Evolutionary conservation across 2,888 invertebrate species (phyloP).

Genomic region (Neoaliturus tenellus): DNA sequence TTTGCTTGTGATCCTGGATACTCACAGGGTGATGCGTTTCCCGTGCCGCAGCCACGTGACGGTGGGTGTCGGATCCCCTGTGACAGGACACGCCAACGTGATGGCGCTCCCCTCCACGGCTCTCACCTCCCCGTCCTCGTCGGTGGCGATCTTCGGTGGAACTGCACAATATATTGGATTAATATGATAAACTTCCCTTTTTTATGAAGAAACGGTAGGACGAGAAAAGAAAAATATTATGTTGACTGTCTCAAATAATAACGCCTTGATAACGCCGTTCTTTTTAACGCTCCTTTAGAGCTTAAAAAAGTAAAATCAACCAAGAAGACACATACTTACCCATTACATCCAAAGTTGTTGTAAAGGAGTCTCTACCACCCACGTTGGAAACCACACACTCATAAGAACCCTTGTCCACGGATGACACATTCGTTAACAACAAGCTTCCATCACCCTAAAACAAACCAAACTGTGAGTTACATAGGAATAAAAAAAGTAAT

Average conservation of each 20-base stretch:
- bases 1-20: no score
- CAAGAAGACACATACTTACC: no score
- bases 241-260: no score
- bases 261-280: no score
- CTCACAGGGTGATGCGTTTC: conserved; percentile 27
- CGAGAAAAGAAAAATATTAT: no score
- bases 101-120: conserved; percentile 9
- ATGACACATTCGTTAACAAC: conserved; percentile 58
- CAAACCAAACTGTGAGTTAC: background rate
- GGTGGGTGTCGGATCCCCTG: conserved; percentile 74
- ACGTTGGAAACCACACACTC: conserved; percentile 76
- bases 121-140: background rate
- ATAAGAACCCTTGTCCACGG: conserved; percentile 77
- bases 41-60: conserved; percentile 73
- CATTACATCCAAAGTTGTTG: conserved; percentile 72
- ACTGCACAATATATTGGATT: background rate
- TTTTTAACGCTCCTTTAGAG: no score
- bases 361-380: conserved; percentile 73
- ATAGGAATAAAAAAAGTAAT: background rate
- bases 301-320: no score
- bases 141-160: background rate
- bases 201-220: no score
- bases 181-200: no score
- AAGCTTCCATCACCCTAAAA: conserved; percentile 47
- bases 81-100: conserved; percentile 74